These are phyloP conservation scores for Armadillidium nasatum DNA, from an alignment of 1,140 invertebrate genomes.

Conservation along the genomic window DNA sequence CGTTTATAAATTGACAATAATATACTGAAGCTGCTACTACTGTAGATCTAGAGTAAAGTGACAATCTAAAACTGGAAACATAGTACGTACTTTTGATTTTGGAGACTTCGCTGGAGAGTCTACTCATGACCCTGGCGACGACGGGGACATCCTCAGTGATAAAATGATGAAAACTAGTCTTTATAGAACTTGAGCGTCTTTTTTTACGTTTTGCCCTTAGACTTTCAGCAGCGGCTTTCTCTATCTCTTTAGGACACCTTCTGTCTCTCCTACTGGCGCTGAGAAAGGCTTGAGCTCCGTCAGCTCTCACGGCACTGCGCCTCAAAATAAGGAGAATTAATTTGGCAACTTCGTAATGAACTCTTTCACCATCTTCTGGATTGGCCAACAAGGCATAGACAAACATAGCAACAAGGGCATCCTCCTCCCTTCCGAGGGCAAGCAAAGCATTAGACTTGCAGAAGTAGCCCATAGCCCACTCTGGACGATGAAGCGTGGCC, in stretches of 20 bases:
- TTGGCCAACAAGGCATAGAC: background rate
- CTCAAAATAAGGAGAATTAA: background rate
- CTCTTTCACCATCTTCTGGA: background rate
- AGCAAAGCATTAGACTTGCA: slow-evolving; percentile 34
- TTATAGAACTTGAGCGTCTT: too few species aligned
- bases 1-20: too few species aligned
- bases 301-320: background rate
- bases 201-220: too few species aligned
- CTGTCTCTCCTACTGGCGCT: background rate
- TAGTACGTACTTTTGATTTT: background rate
- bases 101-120: background rate
- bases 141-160: background rate
- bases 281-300: background rate
- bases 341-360: background rate
- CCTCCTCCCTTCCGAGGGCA: background rate
- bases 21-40: too few species aligned
- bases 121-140: background rate
- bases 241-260: background rate
- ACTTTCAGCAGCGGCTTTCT: too few species aligned
- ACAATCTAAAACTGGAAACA: too few species aligned
- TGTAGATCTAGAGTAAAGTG: too few species aligned
- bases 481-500: background rate
- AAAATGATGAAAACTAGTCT: background rate
- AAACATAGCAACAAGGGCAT: background rate
- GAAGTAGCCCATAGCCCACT: background rate